Base-by-base conservation (phyloP, 2,797 vertebrate genomes). In the Apogon talboti region DNA sequence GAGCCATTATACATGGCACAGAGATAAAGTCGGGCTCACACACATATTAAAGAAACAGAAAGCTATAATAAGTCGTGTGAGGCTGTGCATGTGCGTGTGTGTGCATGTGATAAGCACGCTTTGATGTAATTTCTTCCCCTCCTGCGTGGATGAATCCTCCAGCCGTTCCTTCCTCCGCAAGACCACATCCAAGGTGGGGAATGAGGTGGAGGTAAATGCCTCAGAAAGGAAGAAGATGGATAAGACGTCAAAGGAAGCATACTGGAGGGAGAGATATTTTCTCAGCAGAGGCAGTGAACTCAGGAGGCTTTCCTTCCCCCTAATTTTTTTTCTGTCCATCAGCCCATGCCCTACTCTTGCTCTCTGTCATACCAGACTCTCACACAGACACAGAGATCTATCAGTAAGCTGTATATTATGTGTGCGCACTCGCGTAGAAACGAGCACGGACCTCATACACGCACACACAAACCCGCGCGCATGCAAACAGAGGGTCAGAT, bases 1-100 rank as follows among this genome's bases (percentile, higher is more conserved):
- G 53, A 74, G 70, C 72, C 81, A 83, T 87, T 86, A 83, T 78
- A 84, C 48, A 60, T 59, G 56, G 60, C 78, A 72, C 59, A 11
- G 53, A 79, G 82, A 83, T 75, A 83, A 82, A 81, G 67, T 64
- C 13, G 24, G 56, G 57, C 56, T 66, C 43, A 43, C 49, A 53
- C 66, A 79, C 83, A 75, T 83, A 75, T 83, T 77, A 81, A 78
- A 83, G 61, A 67, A 56, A 78, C 18, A 55, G 49, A 72, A 74
- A 58, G 46, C 57, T 35, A 38, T 45, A 66, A 47, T 79, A 61
- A 61, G 64, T 53, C 63, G 21, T 16, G 44, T 44, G 48, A 57
- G 44, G 53, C 7, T 63, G 63, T 30, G 54, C 35, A 4, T 66
- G 57, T 63, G 53, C 5, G 12, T 37, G 44, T 54, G 55, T 57